Evolutionary conservation across 2,113 vertebrate genomes (phyloP).

Genomic region (Sisor rabdophorus): DNA sequence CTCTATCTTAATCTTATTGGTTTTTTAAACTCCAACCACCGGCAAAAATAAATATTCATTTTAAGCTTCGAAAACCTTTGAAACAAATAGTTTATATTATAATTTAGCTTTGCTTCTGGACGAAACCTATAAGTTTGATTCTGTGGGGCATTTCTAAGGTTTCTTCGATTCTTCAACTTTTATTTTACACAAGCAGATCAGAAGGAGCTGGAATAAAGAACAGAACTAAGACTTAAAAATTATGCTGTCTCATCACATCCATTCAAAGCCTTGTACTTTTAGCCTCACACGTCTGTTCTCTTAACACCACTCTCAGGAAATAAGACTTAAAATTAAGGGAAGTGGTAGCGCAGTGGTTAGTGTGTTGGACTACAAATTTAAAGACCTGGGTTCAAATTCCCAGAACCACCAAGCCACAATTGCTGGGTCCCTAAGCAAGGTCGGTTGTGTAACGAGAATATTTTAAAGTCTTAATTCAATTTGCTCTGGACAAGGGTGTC

Average conservation of each 20-base stretch:
- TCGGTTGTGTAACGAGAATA: no score
- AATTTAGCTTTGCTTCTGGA: not conserved
- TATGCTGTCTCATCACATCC: not conserved
- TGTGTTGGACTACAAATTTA: no score
- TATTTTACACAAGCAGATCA: not conserved
- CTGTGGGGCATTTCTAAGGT: not conserved
- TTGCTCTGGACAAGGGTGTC: no score
- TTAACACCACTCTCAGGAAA: not conserved
- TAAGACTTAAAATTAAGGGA: not conserved
- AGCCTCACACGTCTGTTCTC: slow-evolving; percentile 7
- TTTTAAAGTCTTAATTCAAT: no score
- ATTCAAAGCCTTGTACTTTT: not conserved
- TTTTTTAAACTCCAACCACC: not conserved
- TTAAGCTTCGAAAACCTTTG: no score
- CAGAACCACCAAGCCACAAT: no score
- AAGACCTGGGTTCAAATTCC: no score
- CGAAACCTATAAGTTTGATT: not conserved
- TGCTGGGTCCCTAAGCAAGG: no score
- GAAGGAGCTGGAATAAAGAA: slow-evolving; percentile 8
- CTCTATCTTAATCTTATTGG: not conserved
- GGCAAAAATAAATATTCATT: not conserved
- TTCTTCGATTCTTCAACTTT: not conserved
- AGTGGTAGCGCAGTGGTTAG: no score
- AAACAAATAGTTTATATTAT: no score
- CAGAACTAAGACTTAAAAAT: not conserved